phyloP scores from a whole-genome alignment of 2,888 invertebrate genomes.

The Elegia similella region DNA sequence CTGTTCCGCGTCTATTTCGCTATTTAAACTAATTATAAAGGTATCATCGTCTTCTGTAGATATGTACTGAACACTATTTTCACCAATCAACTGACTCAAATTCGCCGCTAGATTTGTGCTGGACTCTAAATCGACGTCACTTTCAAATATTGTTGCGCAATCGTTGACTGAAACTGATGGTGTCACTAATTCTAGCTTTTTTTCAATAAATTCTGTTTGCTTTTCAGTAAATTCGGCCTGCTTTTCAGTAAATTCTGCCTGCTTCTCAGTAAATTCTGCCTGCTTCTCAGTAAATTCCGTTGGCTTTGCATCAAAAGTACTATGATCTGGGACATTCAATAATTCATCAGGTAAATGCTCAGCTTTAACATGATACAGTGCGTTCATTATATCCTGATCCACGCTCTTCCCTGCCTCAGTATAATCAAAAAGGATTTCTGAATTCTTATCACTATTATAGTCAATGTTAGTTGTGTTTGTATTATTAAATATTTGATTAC shows the following conservation, averaged over 20 bases:
- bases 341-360: conserved; percentile 60
- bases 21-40: conserved; percentile 72
- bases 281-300: conserved; percentile 20
- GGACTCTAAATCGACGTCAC: conserved; percentile 72
- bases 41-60: conserved; percentile 75
- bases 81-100: conserved; percentile 71
- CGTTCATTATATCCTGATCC: conserved; percentile 68
- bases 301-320: conserved; percentile 34
- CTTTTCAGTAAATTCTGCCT: conserved; percentile 30
- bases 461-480: conserved; percentile 53
- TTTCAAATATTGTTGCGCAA: conserved; percentile 74
- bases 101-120: conserved; percentile 71
- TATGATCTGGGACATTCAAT: conserved; percentile 47
- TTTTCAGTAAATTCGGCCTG: conserved; percentile 35
- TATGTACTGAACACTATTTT: conserved; percentile 71
- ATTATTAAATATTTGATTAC: conserved; percentile 55
- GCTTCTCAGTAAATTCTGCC: too few relatives aligned
- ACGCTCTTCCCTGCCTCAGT: conserved; percentile 50
- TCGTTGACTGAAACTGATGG: conserved; percentile 58
- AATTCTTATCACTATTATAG: conserved; percentile 48
- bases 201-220: conserved; percentile 33
- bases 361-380: conserved; percentile 54
- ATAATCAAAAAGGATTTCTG: conserved; percentile 61
- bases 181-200: conserved; percentile 34
- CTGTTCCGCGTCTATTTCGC: conserved; percentile 71